A percentile compares a stretch with the other conserved stretches of the same genome.
These are phyloP conservation scores for Sapayoa aenigma DNA, from an alignment of 2,113 vertebrate genomes.

Conservation along the genomic window DNA sequence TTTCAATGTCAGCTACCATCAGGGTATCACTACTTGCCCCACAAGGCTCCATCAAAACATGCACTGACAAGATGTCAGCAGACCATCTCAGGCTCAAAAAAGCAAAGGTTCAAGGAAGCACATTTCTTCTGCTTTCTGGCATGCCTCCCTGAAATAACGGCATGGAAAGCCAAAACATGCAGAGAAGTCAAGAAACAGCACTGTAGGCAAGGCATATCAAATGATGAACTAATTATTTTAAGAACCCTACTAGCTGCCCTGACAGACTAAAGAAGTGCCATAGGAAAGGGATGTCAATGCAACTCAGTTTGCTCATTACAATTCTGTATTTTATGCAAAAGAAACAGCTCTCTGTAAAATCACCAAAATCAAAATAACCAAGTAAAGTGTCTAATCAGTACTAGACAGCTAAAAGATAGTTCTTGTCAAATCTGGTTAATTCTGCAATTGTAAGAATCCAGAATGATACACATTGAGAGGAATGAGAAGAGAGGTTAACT, in stretches of 20 bases:
- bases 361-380: not conserved
- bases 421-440: not conserved
- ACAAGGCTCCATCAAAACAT: not conserved
- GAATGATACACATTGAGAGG: not conserved
- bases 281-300: not conserved
- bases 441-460: not conserved
- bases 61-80: not conserved
- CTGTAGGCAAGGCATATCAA: rapidly evolving
- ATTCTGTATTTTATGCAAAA: not conserved
- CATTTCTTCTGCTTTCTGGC: not conserved
- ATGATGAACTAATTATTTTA: not conserved
- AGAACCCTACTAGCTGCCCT: not conserved
- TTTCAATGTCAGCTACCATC: not conserved
- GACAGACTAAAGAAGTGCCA: not conserved
- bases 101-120: not conserved
- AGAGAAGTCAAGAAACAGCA: not conserved
- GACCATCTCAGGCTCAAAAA: not conserved
- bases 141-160: not conserved
- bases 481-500: not conserved
- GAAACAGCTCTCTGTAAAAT: not conserved
- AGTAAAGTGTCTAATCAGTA: not conserved
- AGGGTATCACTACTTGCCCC: not conserved
- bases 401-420: not conserved
- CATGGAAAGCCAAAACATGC: not conserved
- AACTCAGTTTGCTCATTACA: not conserved